Percentiles rank a stretch among this genome's conserved stretches.
Evolutionary conservation across 1,140 invertebrate genomes (phyloP).

Genomic region (Eupristina koningsbergeri): DNA sequence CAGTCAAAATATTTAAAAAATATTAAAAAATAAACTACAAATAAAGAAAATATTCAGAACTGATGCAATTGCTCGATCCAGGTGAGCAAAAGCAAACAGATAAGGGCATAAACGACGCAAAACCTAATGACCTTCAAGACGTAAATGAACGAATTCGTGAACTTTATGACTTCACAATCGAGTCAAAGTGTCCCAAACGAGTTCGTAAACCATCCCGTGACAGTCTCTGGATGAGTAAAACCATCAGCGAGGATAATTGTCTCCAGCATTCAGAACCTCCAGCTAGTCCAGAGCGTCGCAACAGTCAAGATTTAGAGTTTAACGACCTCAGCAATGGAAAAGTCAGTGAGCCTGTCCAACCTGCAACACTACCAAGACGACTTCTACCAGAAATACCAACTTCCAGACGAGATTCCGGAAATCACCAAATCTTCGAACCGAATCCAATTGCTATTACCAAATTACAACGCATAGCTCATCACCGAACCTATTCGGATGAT

Average conservation of each 20-base stretch:
- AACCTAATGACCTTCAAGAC: too few species aligned
- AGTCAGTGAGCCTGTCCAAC: not conserved
- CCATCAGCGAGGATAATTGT: constrained; percentile 60
- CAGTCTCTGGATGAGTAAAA: constrained; percentile 61
- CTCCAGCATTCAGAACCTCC: not conserved
- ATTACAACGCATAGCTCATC: not conserved
- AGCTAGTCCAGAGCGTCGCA: constrained; percentile 46
- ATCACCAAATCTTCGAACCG: constrained; percentile 40
- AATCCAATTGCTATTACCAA: too few species aligned
- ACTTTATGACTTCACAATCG: constrained; percentile 65
- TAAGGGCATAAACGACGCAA: constrained; percentile 49
- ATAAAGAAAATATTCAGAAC: not conserved
- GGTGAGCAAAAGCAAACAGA: not conserved
- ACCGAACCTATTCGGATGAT: constrained; percentile 62
- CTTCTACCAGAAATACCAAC: constrained; percentile 6
- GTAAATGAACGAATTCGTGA: constrained; percentile 63
- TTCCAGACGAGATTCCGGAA: constrained; percentile 14
- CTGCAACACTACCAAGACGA: not conserved
- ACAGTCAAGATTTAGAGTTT: constrained; percentile 62
- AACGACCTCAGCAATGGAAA: constrained; percentile 53
- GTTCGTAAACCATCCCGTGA: constrained; percentile 45
- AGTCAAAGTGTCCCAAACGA: constrained; percentile 62
- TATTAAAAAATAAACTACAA: not conserved
- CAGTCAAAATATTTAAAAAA: not conserved
- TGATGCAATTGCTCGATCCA: not conserved